Evolutionary conservation across 53 echinoderm and acorn worm genomes (phyloP).

Genomic region (Echinarachnius parma): DNA sequence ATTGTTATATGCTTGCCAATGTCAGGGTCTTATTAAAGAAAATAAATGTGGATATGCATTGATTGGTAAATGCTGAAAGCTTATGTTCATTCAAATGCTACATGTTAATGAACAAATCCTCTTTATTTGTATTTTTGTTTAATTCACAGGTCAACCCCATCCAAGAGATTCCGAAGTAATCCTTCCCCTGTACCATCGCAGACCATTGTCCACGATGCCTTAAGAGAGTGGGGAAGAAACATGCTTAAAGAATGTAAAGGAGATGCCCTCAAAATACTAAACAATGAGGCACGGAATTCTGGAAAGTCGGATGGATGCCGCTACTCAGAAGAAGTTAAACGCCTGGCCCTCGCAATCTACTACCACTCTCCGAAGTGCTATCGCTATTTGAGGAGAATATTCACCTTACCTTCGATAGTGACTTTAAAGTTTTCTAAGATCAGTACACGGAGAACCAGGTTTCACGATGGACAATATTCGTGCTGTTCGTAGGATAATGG

Average conservation of each 20-base stretch:
- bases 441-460: background rate
- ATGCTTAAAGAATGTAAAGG: background rate
- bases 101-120: background rate
- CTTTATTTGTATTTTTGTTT: background rate
- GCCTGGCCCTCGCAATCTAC: background rate
- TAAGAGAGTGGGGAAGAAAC: background rate
- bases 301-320: too few species aligned
- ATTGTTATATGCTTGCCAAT: background rate
- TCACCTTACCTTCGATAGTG: background rate
- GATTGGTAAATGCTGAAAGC: background rate
- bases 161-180: background rate
- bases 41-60: background rate
- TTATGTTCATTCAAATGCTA: background rate
- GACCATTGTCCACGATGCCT: background rate
- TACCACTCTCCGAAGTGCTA: background rate
- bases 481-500: background rate
- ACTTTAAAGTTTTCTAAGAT: background rate
- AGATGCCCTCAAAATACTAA: background rate
- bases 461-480: background rate
- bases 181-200: background rate
- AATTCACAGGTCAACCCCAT: background rate
- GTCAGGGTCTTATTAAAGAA: background rate
- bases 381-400: background rate
- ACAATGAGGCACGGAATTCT: too few species aligned
- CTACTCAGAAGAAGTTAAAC: background rate